These are phyloP conservation scores for Parascotia fuliginaria DNA, from an alignment of 2,888 invertebrate genomes.

Conservation along the genomic window DNA sequence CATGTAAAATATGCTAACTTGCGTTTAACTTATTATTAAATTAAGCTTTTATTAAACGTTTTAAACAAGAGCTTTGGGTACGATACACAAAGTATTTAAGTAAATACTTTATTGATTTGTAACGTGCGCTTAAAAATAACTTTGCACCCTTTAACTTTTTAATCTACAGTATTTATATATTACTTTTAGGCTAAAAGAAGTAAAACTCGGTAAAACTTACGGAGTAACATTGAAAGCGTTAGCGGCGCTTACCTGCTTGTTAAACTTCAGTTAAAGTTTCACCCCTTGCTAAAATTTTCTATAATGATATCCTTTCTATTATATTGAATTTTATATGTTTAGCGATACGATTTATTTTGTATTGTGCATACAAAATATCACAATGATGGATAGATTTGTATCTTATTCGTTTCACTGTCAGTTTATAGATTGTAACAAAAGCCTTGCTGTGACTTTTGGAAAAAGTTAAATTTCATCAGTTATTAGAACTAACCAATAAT, in stretches of 20 bases:
- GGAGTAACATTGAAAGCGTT: constrained; percentile 4
- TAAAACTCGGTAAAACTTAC: constrained; percentile 1
- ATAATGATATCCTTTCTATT: constrained; percentile 5
- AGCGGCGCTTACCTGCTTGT: constrained; percentile 5
- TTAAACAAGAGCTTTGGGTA: constrained; percentile 12
- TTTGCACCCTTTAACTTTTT: neutral
- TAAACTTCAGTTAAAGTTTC: constrained; percentile 7
- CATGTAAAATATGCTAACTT: constrained; percentile 67
- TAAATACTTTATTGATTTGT: neutral
- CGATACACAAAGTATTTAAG: neutral
- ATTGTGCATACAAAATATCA: constrained; percentile 8
- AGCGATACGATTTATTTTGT: constrained; percentile 9
- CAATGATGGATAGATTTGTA: constrained; percentile 1
- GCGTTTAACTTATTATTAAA: constrained; percentile 60
- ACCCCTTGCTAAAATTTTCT: constrained; percentile 6
- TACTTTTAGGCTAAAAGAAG: neutral
- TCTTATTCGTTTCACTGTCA: neutral
- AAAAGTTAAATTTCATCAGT: no score
- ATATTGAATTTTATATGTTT: constrained; percentile 1
- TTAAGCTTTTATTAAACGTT: constrained; percentile 58
- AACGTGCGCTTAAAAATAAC: neutral
- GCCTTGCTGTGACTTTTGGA: no score
- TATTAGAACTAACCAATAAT: no score
- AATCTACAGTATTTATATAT: neutral
- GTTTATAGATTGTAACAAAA: no score